Percentiles rank a stretch among this genome's conserved stretches.
phyloP scores from a whole-genome alignment of 2,888 invertebrate genomes.

The Callyntrura sp. region DNA sequence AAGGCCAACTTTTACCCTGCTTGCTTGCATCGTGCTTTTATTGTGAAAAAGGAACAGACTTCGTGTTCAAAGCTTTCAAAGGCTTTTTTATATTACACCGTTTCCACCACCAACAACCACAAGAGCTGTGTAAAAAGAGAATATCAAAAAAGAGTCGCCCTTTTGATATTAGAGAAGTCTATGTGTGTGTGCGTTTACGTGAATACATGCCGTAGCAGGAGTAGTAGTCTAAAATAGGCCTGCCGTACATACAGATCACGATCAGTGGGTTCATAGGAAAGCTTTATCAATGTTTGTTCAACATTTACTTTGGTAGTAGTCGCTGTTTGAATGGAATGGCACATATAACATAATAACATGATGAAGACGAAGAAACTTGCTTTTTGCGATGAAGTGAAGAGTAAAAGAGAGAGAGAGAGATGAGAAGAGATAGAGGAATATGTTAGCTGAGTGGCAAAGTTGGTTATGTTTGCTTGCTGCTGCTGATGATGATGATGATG shows the following conservation, averaged over 20 bases:
- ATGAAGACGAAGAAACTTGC: constrained; percentile 35
- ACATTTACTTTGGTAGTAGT: no score
- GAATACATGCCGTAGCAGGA: no score
- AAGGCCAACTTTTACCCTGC: constrained; percentile 49
- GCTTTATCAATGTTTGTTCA: no score
- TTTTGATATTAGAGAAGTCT: constrained; percentile 13
- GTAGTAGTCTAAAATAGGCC: no score
- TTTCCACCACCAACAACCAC: background rate
- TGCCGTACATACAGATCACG: no score
- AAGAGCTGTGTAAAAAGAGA: constrained; percentile 40
- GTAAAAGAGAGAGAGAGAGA: constrained; percentile 26
- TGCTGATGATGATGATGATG: constrained; percentile 12
- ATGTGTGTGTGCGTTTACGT: no score
- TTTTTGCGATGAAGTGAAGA: constrained; percentile 9
- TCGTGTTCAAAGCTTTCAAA: no score
- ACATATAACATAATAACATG: background rate
- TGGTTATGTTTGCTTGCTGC: constrained; percentile 38
- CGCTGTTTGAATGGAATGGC: background rate
- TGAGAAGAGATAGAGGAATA: no score
- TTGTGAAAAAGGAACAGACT: constrained; percentile 44
- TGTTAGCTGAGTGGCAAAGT: constrained; percentile 9
- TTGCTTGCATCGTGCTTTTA: background rate
- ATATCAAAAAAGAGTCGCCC: constrained; percentile 36
- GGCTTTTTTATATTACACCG: constrained; percentile 28
- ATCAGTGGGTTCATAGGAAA: no score